phyloP scores from a whole-genome alignment of 2,888 invertebrate genomes.

The Meiosimyza platycephala region DNA sequence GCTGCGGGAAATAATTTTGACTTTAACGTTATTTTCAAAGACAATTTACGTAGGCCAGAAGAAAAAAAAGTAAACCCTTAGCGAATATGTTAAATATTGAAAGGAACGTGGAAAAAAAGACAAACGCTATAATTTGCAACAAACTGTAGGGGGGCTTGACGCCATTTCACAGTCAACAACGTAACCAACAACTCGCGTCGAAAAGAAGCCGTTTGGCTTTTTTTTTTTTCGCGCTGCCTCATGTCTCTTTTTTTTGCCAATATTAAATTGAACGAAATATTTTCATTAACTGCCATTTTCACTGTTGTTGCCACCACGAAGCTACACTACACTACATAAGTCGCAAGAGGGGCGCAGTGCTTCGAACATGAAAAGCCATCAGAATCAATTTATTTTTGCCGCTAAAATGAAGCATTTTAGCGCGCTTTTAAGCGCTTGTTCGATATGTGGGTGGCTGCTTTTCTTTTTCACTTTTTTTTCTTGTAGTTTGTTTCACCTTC shows the following conservation, averaged over 20 bases:
- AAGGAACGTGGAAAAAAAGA: not conserved
- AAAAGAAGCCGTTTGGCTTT: not conserved
- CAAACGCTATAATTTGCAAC: not conserved
- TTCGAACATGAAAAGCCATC: constrained; percentile 20
- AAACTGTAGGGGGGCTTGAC: not conserved
- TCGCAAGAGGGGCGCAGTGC: not conserved
- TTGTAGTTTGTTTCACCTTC: too few species aligned
- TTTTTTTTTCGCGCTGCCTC: too few species aligned
- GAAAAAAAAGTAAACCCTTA: not conserved
- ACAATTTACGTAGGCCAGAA: not conserved
- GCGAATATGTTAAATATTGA: constrained; percentile 23
- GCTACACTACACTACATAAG: too few species aligned
- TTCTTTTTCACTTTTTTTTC: too few species aligned
- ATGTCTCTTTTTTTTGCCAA: not conserved
- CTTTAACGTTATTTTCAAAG: not conserved
- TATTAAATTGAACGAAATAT: constrained; percentile 34
- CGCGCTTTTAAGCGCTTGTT: constrained; percentile 38
- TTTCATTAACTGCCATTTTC: constrained; percentile 38
- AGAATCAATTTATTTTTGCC: constrained; percentile 34
- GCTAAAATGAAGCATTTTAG: constrained; percentile 21
- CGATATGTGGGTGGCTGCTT: constrained; percentile 20
- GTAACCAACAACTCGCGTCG: not conserved
- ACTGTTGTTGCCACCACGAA: not conserved
- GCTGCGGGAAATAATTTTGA: constrained; percentile 20
- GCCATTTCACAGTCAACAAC: too few species aligned